Conservation (phyloP, 2,113 vertebrate genomes). For the Paraplagusia blochii region DNA sequence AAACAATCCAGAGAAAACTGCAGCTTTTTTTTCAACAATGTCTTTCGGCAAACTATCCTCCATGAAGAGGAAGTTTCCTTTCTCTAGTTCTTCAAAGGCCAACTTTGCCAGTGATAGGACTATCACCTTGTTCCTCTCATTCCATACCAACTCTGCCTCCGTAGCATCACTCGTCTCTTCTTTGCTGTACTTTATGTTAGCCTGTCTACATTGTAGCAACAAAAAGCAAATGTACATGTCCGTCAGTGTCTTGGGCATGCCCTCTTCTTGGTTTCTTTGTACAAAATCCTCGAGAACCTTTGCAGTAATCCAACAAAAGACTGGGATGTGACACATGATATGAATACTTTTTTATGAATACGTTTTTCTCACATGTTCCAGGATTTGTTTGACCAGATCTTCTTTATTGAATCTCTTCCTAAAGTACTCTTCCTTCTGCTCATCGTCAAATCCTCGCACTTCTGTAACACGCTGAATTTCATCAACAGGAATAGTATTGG, state of each 20-base stretch:
- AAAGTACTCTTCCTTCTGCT: conserved; percentile 15
- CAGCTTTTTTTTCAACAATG: conserved; percentile 10
- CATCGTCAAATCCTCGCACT: conserved; percentile 51
- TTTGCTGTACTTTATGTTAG: conserved; percentile 32
- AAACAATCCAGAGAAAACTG: conserved; percentile 45
- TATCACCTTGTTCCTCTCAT: conserved; percentile 27
- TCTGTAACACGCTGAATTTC: conserved; percentile 41
- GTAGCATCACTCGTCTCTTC: background rate
- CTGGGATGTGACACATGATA: conserved; percentile 54
- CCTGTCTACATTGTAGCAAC: conserved; percentile 39
- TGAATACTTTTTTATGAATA: conserved; percentile 42
- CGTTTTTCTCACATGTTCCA: conserved; percentile 30
- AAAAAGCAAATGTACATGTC: conserved; percentile 48
- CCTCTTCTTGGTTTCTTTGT: background rate
- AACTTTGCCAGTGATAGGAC: conserved; percentile 27
- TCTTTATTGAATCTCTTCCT: conserved; percentile 30
- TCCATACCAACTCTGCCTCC: conserved; percentile 9
- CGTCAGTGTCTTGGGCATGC: conserved; percentile 39
- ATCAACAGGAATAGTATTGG: conserved; percentile 15
- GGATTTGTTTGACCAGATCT: conserved; percentile 15
- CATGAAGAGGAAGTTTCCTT: conserved; percentile 9
- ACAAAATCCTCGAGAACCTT: conserved; percentile 39
- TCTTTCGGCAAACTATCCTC: background rate
- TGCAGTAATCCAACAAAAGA: conserved; percentile 55
- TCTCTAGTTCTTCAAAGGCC: conserved; percentile 22